Base-by-base conservation (phyloP, 2,797 vertebrate genomes). In the Leucoraja ocellata region DNA sequence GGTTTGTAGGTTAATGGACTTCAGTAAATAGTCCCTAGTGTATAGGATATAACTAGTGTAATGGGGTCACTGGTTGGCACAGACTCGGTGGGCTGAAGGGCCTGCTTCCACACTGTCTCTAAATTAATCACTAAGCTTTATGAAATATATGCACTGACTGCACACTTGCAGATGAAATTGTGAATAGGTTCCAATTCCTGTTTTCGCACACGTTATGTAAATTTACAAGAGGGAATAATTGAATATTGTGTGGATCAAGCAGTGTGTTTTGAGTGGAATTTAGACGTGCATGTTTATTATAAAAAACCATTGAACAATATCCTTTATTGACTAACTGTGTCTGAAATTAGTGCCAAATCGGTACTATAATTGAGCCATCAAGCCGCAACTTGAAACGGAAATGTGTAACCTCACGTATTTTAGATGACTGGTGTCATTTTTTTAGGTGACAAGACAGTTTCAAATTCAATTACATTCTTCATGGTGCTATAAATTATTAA, bases 381-480 rank as follows among this genome's bases (percentile, higher is more conserved):
- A 92, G 39, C 54, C 21, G 6, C 71, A 74, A 46, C 1, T 13
- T 2, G 13, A 54, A 1, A 73, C 25, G 73, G 74, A 25, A 54
- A 74, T 74, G 11, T 54, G 21, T 54, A 92, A 46, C 11, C 11
- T 46, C 6, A 13, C 21, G 11, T 76, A 28, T 92, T 76, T 76
- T 25, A 21, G 23, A 54, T 76, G 90, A 74, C 36, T 92, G 68
- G 73, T 73, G 71, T 23, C 11, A 23, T 39, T 28, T 25, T 46
- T 54, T 74, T 16, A 92, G 13, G 39, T 54, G 71, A 92, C 71
- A 76, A 92, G 39, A n/a, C 39, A 76, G 25, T 46, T 28, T 92
- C 18, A 68, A 92, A 74, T 54, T 91, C 88, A 91, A 91, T 46
- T 92, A 58, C 25, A 54, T 46, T 92, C 21, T 6, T 92, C 46